Base-by-base conservation (phyloP, 2,113 vertebrate genomes). In the Siniperca knerii region DNA sequence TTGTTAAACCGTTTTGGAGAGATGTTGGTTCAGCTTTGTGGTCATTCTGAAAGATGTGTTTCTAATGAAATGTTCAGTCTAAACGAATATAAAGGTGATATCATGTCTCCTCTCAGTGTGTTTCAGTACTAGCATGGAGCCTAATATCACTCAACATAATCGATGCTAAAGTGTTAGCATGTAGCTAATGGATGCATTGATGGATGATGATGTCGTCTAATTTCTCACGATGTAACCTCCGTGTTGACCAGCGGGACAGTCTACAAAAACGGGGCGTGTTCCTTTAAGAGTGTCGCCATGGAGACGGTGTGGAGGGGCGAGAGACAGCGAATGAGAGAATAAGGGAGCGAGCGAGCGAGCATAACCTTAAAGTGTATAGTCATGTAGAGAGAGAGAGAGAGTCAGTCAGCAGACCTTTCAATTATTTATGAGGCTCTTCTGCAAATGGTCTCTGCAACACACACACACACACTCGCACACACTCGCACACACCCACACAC, bases 261-360 rank as follows among this genome's bases (percentile, higher is more conserved):
- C 13, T 0, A 0, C 0, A 4, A 35, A 72, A 58, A 0, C 0
- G 10, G 11, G 21, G 44, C 12, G n/a, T 68, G 23, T 62, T 71
- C 69, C 84, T 88, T 84, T 85, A 90, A 89, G 76, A 62, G 72
- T 65, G 60, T 87, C 62, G 3, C 71, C 77, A 87, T 89, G 87
- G 84, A 79, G 77, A 89, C 67, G 4, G 60, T 46, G 72, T 72
- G 84, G 25, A 57, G 50, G 83, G 69, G 75, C 13, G 78, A 85
- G 65, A 67, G 75, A 72, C 42, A 23, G 67, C 15, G 0, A 71
- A 42, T 29, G 57, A 44, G 23, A 23, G 48, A 37, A 35, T 48
- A 46, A 61, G 8, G 42, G 42, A 42, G 9, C 35, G 42, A 10
- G 42, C 42, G 42, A 9, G 42, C 42, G 42, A 44, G 42, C 42